These are phyloP conservation scores for Lottia scabra DNA, from an alignment of 2,888 invertebrate genomes.

Conservation along the genomic window DNA sequence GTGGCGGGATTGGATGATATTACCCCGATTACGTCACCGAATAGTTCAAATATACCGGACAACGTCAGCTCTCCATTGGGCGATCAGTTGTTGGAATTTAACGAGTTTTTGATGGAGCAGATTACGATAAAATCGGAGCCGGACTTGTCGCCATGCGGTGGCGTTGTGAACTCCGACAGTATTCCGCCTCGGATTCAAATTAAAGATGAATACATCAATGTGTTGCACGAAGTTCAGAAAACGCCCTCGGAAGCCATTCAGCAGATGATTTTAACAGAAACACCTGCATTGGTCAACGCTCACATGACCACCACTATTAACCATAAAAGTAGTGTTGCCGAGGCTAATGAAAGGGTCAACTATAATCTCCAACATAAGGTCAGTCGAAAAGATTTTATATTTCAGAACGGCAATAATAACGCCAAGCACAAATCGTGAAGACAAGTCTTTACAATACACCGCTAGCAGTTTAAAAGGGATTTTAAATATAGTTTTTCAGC, in stretches of 20 bases:
- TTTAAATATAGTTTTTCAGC: too few relatives aligned
- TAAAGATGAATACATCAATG: constrained; percentile 16
- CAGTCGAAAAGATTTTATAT: constrained; percentile 15
- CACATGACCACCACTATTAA: constrained; percentile 97
- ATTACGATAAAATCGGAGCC: background rate
- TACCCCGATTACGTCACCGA: background rate
- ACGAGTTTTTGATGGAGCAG: background rate
- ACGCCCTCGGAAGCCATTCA: constrained; percentile 45
- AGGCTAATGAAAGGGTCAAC: constrained; percentile 47
- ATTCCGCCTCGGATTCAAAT: background rate
- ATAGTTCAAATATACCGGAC: background rate
- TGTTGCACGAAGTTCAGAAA: constrained; percentile 48
- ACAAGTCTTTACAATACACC: too few relatives aligned
- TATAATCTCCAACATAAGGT: constrained; percentile 40
- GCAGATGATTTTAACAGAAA: constrained; percentile 70
- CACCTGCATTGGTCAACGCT: constrained; percentile 89
- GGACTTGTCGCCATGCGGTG: background rate
- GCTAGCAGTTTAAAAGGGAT: too few relatives aligned
- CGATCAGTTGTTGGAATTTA: background rate
- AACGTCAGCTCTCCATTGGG: background rate
- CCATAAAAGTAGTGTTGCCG: constrained; percentile 82
- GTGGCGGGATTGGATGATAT: background rate
- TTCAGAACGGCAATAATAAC: too few relatives aligned
- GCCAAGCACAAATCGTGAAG: too few relatives aligned
- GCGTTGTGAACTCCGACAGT: background rate